Conservation (phyloP, 2,888 invertebrate genomes). For the Diplazon laetatorius region DNA sequence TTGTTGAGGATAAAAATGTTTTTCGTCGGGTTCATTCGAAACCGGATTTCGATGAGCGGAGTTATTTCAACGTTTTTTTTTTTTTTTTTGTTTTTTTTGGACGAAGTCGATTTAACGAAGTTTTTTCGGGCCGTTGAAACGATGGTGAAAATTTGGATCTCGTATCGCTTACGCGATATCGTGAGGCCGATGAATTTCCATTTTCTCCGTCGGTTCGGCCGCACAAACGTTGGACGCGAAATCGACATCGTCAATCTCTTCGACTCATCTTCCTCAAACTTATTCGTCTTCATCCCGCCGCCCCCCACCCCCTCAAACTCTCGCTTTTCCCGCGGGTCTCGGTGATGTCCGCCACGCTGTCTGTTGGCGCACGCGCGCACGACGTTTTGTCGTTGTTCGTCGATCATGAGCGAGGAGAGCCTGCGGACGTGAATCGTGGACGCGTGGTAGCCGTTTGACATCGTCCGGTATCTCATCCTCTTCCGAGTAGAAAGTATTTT, state of each 20-base stretch:
- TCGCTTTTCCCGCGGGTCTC: constrained; percentile 20
- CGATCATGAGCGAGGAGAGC: too few relatives aligned
- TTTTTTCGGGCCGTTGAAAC: too few relatives aligned
- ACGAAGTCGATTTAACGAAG: too few relatives aligned
- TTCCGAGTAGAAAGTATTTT: constrained; percentile 56
- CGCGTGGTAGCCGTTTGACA: constrained; percentile 53
- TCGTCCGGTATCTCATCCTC: constrained; percentile 21
- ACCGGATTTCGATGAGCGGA: neutral
- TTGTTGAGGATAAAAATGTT: too few relatives aligned
- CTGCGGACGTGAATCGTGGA: too few relatives aligned
- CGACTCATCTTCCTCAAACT: constrained; percentile 8
- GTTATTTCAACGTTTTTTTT: neutral
- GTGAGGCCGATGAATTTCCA: neutral
- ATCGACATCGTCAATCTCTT: too few relatives aligned
- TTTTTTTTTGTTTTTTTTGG: neutral
- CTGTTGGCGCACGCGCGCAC: neutral
- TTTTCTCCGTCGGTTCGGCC: constrained; percentile 3
- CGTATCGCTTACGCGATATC: too few relatives aligned
- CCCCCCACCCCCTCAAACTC: constrained; percentile 1
- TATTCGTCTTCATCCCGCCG: neutral
- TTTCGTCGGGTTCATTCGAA: too few relatives aligned
- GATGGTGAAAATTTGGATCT: too few relatives aligned
- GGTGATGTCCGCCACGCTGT: neutral
- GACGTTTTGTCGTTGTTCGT: too few relatives aligned
- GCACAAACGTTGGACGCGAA: too few relatives aligned